These are phyloP conservation scores for Eurypyga helias DNA, from an alignment of 2,113 vertebrate species.

Conservation along the genomic window DNA sequence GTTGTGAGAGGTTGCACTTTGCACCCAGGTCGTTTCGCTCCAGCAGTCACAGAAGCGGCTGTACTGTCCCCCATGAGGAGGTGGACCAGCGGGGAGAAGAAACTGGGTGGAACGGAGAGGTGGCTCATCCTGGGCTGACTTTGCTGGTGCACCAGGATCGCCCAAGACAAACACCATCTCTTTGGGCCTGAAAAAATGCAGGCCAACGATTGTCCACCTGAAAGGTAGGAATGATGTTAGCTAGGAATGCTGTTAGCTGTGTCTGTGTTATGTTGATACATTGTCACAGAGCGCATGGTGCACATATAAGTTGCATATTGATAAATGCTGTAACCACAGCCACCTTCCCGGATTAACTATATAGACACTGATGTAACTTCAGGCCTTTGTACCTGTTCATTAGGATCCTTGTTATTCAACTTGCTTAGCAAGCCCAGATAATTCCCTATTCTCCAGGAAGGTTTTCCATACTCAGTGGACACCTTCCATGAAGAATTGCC, in stretches of 20 bases:
- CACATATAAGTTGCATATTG: not conserved
- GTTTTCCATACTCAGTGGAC: not conserved
- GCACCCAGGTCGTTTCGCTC: not conserved
- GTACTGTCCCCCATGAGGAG: not conserved
- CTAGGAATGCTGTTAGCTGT: not conserved
- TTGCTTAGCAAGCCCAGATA: not conserved
- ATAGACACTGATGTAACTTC: not conserved
- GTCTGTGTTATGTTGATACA: not conserved
- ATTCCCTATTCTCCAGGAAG: not conserved
- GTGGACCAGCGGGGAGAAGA: not conserved
- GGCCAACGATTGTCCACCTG: not conserved
- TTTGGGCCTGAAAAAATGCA: not conserved
- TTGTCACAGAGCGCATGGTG: not conserved
- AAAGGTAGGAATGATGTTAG: not conserved
- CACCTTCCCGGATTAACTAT: not conserved
- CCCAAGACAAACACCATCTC: not conserved
- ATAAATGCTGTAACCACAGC: not conserved
- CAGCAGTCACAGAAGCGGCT: not conserved
- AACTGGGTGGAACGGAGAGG: not conserved
- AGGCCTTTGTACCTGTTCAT: not conserved
- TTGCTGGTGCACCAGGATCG: not conserved
- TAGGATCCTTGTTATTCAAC: not conserved
- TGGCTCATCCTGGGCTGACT: not conserved
- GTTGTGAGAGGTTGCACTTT: not conserved
- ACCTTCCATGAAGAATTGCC: not conserved